phyloP scores from a whole-genome alignment of 1,140 invertebrate genomes.

The Calephelis nemesis region DNA sequence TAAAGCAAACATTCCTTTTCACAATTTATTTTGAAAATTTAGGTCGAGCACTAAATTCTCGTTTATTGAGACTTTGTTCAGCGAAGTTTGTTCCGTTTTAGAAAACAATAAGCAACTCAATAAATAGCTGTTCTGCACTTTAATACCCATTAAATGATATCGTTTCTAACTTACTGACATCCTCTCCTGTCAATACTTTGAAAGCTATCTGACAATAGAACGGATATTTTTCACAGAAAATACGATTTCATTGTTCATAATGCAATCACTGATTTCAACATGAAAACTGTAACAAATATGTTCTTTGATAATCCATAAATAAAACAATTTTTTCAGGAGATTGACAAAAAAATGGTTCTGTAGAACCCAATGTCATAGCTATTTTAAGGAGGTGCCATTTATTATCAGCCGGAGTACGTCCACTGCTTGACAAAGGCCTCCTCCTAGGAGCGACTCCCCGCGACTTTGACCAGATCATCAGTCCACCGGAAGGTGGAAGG shows the following conservation, averaged over 20 bases:
- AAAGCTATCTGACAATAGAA: constrained; percentile 1
- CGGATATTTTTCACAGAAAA: constrained; percentile 15
- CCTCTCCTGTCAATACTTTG: constrained; percentile 11
- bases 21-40: constrained; percentile 20
- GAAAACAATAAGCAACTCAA: constrained; percentile 34
- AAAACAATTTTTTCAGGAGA: background rate
- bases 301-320: background rate
- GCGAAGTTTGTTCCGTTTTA: constrained; percentile 24
- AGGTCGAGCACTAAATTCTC: constrained; percentile 25
- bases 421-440: no score
- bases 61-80: constrained; percentile 23
- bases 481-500: no score
- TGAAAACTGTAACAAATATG: background rate
- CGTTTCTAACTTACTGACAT: constrained; percentile 25
- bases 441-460: no score
- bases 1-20: constrained; percentile 24
- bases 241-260: background rate
- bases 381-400: background rate
- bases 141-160: constrained; percentile 34
- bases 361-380: no score
- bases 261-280: background rate
- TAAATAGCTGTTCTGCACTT: constrained; percentile 30
- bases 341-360: no score
- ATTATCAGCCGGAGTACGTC: no score
- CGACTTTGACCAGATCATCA: no score